Evolutionary conservation across 1,140 invertebrate species (phyloP).

Genomic region (Drosophila murphyi): DNA sequence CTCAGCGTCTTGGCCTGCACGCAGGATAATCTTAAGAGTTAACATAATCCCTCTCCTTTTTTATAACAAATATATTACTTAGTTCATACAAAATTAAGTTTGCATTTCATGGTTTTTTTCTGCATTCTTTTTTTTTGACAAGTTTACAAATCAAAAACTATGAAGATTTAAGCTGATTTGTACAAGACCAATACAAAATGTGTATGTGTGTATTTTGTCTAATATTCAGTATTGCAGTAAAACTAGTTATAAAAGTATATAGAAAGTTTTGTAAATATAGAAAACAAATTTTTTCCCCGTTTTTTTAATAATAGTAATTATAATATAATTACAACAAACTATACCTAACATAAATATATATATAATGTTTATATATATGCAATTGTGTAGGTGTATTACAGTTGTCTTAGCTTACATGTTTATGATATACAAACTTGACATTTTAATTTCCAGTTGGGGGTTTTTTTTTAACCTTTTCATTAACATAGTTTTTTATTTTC

Average conservation of each 20-base stretch:
- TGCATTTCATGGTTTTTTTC: not conserved
- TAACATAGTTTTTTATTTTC: constrained; percentile 26
- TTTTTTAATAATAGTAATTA: constrained; percentile 27
- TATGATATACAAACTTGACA: constrained; percentile 47
- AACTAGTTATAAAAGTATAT: constrained; percentile 17
- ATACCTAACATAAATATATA: constrained; percentile 48
- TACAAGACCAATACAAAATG: constrained; percentile 39
- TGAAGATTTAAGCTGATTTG: constrained; percentile 44
- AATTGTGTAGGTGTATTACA: constrained; percentile 23
- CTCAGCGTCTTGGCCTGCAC: constrained; percentile 16
- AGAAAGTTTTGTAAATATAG: constrained; percentile 29
- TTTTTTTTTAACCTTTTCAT: constrained; percentile 15
- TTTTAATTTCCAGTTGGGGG: constrained; percentile 19
- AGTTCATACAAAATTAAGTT: constrained; percentile 17
- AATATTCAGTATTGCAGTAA: constrained; percentile 8
- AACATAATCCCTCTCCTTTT: constrained; percentile 21
- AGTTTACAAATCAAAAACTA: constrained; percentile 7
- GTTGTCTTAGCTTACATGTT: constrained; percentile 33
- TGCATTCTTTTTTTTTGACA: not conserved
- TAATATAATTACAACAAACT: constrained; percentile 51
- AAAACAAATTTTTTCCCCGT: constrained; percentile 27
- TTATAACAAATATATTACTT: constrained; percentile 12
- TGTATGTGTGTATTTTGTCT: constrained; percentile 19
- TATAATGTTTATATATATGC: constrained; percentile 28
- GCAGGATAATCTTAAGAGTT: constrained; percentile 26